A percentile compares a stretch with the other conserved stretches of the same genome.
Conservation (phyloP, 2,888 invertebrate genomes). For the Rambutsinella grinnellia region DNA sequence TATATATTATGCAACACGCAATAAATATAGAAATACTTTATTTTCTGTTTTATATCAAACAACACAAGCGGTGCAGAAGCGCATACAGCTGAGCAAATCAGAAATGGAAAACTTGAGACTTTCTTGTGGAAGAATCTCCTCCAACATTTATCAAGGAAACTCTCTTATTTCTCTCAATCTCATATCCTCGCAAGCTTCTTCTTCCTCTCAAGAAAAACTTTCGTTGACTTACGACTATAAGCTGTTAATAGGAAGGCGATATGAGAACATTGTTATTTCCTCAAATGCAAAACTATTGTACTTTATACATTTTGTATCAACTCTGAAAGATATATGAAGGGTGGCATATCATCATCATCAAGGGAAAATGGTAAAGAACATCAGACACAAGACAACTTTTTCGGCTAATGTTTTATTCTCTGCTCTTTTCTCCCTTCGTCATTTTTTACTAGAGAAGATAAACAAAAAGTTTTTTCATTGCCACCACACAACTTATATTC, state of each 20-base stretch:
- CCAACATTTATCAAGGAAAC: conserved; percentile 29
- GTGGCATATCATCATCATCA: neutral
- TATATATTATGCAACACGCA: conserved; percentile 46
- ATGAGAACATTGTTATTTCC: too few relatives aligned
- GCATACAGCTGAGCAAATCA: neutral
- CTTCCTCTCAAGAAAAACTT: conserved; percentile 8
- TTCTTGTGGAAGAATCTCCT: neutral
- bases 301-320: conserved; percentile 30
- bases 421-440: neutral
- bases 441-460: neutral
- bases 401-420: neutral
- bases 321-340: too few relatives aligned
- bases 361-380: too few relatives aligned
- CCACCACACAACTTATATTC: conserved; percentile 10
- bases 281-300: conserved; percentile 36
- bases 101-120: neutral
- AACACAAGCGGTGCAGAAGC: neutral
- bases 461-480: conserved; percentile 47
- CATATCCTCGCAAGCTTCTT: conserved; percentile 11
- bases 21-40: conserved; percentile 42
- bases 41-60: conserved; percentile 37
- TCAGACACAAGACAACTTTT: neutral
- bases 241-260: too few relatives aligned
- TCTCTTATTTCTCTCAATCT: conserved; percentile 36
- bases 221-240: conserved; percentile 2